Evolutionary conservation across 2,797 vertebrate species (phyloP), one percentile per base, ranked within the genome.

Genomic region (Rhinoraja longicauda): DNA sequence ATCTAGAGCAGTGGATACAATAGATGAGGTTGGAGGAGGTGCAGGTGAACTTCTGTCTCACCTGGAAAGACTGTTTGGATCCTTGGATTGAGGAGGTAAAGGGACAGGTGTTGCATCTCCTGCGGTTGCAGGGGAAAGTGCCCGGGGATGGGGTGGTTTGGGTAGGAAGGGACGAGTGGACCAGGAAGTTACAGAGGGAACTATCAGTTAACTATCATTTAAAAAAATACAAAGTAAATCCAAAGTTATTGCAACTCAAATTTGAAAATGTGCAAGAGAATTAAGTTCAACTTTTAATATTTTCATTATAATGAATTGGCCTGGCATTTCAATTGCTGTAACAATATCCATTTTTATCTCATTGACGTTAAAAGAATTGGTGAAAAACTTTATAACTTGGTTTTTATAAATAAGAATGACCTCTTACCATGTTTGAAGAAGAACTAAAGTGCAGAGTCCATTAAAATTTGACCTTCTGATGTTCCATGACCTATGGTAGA

Each of bases 321-420:
- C 12, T 19, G 13, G 5, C 4, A 81, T 15, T 84, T 84, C 2
- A 59, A 59, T 6, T 15, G 81, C 9, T 59, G 26, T 59, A 59
- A 29, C 57, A 84, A 26, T 59, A 59, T 59, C 53, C 1, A 13
- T 84, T 1, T 84, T 59, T 84, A 72, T 72, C 19, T 72, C 6
- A 72, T 5, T 53, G 26, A 82, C 15, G 24, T 59, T 84, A n/a
- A 70, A 13, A 70, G 86, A 67, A 70, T 67, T 64, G 64, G 64
- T 19, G 64, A 12, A 9, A n/a, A 70, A 15, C 12, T 75, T n/a
- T 75, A 72, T 15, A n/a, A n/a, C 36, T 73, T 92, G 90, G 4
- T 92, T 53, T 75, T n/a, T 92, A 57, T 75, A 92, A 73, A 75
- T 75, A 75, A 92, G 26, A 67, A 88, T 88, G 62, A 36, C n/a